phyloP scores from a whole-genome alignment of 2,797 vertebrate genomes.

The Molothrus ater region DNA sequence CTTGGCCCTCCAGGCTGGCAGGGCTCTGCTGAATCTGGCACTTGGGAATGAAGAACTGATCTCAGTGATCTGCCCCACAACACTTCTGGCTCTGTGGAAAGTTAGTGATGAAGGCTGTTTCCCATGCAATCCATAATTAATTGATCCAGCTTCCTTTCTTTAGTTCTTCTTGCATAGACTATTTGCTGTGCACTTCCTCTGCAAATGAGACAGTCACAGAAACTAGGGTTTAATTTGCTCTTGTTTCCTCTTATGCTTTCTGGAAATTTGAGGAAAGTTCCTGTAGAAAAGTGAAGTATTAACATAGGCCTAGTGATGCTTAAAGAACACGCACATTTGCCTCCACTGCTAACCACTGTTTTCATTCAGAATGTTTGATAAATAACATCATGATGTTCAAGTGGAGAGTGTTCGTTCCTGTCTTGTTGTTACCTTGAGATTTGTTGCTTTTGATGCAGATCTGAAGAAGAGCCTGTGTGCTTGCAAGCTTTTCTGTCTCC shows the following conservation, averaged over 20 bases:
- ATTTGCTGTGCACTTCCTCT: not conserved
- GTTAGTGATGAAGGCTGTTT: not conserved
- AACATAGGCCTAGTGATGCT: not conserved
- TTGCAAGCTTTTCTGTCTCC: not conserved
- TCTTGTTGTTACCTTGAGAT: not conserved
- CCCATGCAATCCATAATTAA: not conserved
- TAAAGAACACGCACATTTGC: not conserved
- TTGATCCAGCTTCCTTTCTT: not conserved
- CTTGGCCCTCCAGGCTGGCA: not conserved
- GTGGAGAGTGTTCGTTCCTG: not conserved
- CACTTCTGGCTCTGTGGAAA: not conserved
- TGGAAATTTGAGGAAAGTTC: not conserved
- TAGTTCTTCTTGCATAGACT: not conserved
- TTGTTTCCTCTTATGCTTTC: not conserved
- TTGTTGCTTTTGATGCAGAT: not conserved
- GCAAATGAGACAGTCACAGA: not conserved
- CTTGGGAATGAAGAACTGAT: not conserved
- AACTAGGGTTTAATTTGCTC: not conserved
- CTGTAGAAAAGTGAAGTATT: not conserved
- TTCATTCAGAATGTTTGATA: not conserved
- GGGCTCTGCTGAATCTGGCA: not conserved
- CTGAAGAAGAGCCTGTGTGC: not conserved
- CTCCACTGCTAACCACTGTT: not conserved
- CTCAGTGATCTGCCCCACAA: not conserved
- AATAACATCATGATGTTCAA: not conserved